phyloP scores from a whole-genome alignment of 2,113 vertebrate species.

The zebrafish (Danio rerio) region GRCz12tu NC_133192.1:48442501-48443000 shows the following conservation, averaged over 20 bases:
- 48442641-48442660: constrained; percentile 87
- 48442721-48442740: constrained; percentile 87
- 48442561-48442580: neutral
- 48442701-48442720: constrained; percentile 94
- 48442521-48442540: too few relatives aligned
- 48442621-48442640: constrained; percentile 90
- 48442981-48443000: constrained; percentile 45
- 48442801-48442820: constrained; percentile 76
- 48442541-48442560: neutral
- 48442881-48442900: constrained; percentile 48
- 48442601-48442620: constrained; percentile 86
- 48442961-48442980: neutral
- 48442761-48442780: neutral
- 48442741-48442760: neutral
- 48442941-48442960: neutral
- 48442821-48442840: constrained; percentile 95
- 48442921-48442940: constrained; percentile 27
- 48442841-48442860: constrained; percentile 90
- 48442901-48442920: constrained; percentile 29
- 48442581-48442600: constrained; percentile 85
- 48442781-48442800: neutral
- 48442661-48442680: constrained; percentile 88
- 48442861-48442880: constrained; percentile 91
- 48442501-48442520: too few relatives aligned
- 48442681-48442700: constrained; percentile 93